Base-by-base conservation (phyloP, 2,888 invertebrate genomes). In the Nipponacmea schrenckii region DNA sequence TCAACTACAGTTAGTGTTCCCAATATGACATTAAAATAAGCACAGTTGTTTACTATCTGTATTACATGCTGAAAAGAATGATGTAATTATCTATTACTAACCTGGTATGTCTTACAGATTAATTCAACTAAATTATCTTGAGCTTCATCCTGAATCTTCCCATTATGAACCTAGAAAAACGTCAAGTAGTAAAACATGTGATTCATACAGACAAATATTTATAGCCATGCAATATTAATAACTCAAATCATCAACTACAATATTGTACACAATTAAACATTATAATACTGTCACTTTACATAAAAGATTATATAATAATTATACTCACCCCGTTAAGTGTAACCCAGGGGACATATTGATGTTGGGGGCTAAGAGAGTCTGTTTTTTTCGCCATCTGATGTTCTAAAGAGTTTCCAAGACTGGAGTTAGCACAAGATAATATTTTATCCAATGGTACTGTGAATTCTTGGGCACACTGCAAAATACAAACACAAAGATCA, bases 331-430 rank as follows among this genome's bases (percentile, higher is more conserved):
- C 88, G 79, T 88, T 88, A 0, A 88, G 70, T 10, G 85, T 85
- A 50, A 88, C 81, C 88, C 88, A 88, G 17, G 88, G 88, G 14
- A 88, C 88, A 77, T 83, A 88, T 68, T 79, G 64, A 73, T 87
- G 88, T 0, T 77, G 77, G 24, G 88, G 88, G 0, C 80, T 68
- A 7, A 88, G 79, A 0, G 79, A 79, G 12, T 84, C 79, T 5
- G 88, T 89, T 56, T 77, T 72, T n/a, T 77, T 56, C 0, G 87
- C 88, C 86, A 87, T 87, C 72, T 81, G 39, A 73, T 89, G 87
- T 77, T 88, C 84, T 14, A 86, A 75, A 15, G 75, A 24, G 74
- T 87, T 87, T 10, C 88, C 88, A 31, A 76, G 63, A 8, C 70
- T 64, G 39, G 84, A 75, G 12, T 77, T 81, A n/a, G 82, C 79